Conservation (phyloP, 2,797 vertebrate genomes). For the Myotis findleyi region DNA sequence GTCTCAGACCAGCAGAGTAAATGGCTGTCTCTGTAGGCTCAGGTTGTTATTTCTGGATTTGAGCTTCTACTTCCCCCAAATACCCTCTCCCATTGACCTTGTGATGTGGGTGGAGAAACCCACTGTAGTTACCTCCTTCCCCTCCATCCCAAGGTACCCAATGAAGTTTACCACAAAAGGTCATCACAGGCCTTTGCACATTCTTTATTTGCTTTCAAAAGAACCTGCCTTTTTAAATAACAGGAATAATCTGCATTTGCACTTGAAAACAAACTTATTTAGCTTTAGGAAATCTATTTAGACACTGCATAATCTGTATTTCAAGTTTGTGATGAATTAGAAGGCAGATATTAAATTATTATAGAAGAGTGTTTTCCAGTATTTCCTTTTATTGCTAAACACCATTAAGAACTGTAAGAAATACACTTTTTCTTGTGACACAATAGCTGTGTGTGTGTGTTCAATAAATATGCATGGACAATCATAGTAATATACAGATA, state of each 20-base stretch:
- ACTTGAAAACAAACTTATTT: not conserved
- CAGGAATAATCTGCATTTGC: not conserved
- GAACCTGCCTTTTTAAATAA: not conserved
- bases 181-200: not conserved
- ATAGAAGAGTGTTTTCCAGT: not conserved
- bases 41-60: not conserved
- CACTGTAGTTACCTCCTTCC: not conserved
- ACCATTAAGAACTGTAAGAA: not conserved
- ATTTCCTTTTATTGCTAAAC: not conserved
- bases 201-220: not conserved
- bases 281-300: not conserved
- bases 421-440: not conserved
- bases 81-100: not conserved
- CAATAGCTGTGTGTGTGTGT: not conserved
- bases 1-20: not conserved
- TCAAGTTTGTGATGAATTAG: slow-evolving; percentile 19
- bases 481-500: not conserved
- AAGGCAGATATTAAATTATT: not conserved
- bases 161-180: not conserved
- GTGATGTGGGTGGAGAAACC: not conserved
- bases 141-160: not conserved
- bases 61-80: not conserved
- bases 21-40: not conserved
- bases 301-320: not conserved
- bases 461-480: not conserved